phyloP scores from a whole-genome alignment of 2,888 invertebrate genomes.

The Athrips mouffetella region DNA sequence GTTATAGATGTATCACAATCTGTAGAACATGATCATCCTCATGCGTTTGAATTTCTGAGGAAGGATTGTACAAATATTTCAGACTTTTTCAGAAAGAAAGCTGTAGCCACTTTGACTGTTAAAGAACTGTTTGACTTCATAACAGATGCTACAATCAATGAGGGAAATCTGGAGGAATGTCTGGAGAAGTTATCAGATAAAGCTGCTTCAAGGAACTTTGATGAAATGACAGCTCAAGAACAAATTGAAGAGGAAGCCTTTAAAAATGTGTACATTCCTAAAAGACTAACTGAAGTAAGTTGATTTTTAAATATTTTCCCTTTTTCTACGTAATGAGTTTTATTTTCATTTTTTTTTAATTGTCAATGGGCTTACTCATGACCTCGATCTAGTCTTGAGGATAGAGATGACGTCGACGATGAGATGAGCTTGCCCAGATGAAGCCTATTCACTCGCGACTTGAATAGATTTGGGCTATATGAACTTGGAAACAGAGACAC shows the following conservation, averaged over 20 bases:
- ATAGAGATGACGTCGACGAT: no score
- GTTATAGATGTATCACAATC: conserved; percentile 99
- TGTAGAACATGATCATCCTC: conserved; percentile 98
- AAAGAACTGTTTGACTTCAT: conserved; percentile 97
- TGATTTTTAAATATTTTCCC: neutral
- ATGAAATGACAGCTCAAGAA: conserved; percentile 84
- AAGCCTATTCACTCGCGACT: no score
- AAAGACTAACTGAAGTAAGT: conserved; percentile 90
- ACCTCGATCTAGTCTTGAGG: no score
- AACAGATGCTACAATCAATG: conserved; percentile 92
- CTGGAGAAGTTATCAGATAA: conserved; percentile 85
- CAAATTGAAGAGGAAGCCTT: conserved; percentile 95
- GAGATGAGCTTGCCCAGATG: no score
- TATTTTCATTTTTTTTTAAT: no score
- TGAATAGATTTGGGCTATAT: no score
- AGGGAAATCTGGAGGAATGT: conserved; percentile 88
- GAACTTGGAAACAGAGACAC: no score
- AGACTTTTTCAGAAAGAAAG: conserved; percentile 93
- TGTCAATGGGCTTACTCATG: no score
- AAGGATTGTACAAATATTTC: conserved; percentile 96
- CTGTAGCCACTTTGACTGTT: conserved; percentile 93
- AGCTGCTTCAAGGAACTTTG: conserved; percentile 79
- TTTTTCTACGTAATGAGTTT: no score
- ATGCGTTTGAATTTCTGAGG: conserved; percentile 94
- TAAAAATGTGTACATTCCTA: conserved; percentile 95